phyloP scores from a whole-genome alignment of 2,888 invertebrate genomes.

The Miltochrista miniata region DNA sequence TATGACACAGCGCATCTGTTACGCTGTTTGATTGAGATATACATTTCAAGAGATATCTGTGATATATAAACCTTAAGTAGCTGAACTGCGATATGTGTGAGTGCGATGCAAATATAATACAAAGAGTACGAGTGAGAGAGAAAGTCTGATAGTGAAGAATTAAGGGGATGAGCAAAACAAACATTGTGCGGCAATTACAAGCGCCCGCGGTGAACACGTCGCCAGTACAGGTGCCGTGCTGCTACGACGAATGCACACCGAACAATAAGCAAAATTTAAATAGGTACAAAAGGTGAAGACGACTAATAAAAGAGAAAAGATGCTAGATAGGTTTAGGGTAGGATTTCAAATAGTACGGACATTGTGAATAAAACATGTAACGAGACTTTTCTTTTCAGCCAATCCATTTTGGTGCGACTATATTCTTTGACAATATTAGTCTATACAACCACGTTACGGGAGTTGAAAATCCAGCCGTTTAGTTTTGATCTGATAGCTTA shows the following conservation, averaged over 20 bases:
- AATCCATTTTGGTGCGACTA: too few relatives aligned
- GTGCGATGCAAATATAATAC: constrained; percentile 16
- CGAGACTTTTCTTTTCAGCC: too few relatives aligned
- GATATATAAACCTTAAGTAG: constrained; percentile 70
- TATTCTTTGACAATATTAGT: too few relatives aligned
- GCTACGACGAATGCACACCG: constrained; percentile 43
- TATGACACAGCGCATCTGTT: constrained; percentile 14
- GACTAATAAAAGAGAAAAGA: too few relatives aligned
- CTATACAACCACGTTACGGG: too few relatives aligned
- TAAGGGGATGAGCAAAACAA: constrained; percentile 68
- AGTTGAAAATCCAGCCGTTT: too few relatives aligned
- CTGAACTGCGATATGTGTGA: constrained; percentile 43
- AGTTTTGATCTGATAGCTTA: too few relatives aligned
- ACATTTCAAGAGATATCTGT: constrained; percentile 52
- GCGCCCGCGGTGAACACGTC: constrained; percentile 62
- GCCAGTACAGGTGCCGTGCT: constrained; percentile 46
- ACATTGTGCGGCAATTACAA: constrained; percentile 72
- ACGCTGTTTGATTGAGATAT: constrained; percentile 34
- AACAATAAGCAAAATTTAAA: background rate
- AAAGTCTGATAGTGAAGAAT: constrained; percentile 44
- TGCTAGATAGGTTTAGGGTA: too few relatives aligned
- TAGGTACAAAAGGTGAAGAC: too few relatives aligned
- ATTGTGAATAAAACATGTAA: too few relatives aligned
- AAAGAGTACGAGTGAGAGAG: constrained; percentile 23
- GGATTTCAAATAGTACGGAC: too few relatives aligned